Evolutionary conservation across 2,888 invertebrate genomes (phyloP), one percentile per base, ranked within the genome.

Genomic region (Allygus modestus): DNA sequence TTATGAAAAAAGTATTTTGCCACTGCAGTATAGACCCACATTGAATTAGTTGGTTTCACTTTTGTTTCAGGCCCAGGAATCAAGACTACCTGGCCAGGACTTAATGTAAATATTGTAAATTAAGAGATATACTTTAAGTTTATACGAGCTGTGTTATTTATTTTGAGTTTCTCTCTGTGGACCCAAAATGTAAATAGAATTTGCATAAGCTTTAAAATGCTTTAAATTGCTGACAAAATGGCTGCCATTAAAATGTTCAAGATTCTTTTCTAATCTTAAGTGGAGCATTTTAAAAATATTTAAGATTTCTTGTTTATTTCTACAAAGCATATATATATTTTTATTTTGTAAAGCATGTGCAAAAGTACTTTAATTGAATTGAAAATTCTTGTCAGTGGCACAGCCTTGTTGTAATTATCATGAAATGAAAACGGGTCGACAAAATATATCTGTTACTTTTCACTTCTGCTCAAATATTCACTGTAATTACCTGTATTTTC

Each of bases 141-240:
- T 71, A 20, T 41, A 65, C 4, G 20, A 65, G 11, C 37, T 71
- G 23, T 71, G 37, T 71, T 71, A 71, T 41, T 71, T 28, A 65
- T 65, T 28, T 15, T 17, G 41, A 37, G 31, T 37, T n/a, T 71
- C 41, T 71, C 9, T 71, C 15, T 28, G 4, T 12, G 31, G 28
- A 31, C 65, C 31, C 31, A 65, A 65, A 65, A 65, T 65, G 65
- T 65, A 65, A 5, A 65, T 65, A 65, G 0, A 65, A 65, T 65
- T 28, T 31, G 28, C 28, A 65, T 65, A 31, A 65, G 1, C 2
- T 65, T 28, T 65, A 11, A 28, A 65, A 17, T 28, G 20, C n/a
- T 65, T 15, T 65, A 65, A 11, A n/a, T n/a, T n/a, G n/a, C n/a
- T n/a, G n/a, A n/a, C n/a, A 28, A 46, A 46, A 17, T 46, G 9